Evolutionary conservation across 2,113 vertebrate species (phyloP).

Genomic region (Ancistrus triradiatus): DNA sequence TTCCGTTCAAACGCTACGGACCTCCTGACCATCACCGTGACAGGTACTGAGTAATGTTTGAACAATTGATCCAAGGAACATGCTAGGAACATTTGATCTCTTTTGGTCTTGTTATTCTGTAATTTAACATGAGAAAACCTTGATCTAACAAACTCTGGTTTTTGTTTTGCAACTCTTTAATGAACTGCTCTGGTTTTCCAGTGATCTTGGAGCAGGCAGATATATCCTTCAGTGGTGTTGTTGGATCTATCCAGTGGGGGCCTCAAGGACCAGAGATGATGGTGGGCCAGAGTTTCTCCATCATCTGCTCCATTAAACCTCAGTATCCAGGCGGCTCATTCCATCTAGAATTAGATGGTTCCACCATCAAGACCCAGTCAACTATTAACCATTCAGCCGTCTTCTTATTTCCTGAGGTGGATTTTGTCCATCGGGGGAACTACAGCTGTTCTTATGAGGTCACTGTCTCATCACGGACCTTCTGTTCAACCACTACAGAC

Average conservation of each 20-base stretch:
- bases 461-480: slow-evolving; percentile 14
- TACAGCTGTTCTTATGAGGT: slow-evolving; percentile 44
- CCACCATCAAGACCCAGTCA: slow-evolving; percentile 1
- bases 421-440: slow-evolving; percentile 31
- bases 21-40: background rate
- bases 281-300: slow-evolving; percentile 24
- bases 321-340: slow-evolving; percentile 16
- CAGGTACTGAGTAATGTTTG: background rate
- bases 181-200: background rate
- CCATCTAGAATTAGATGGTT: slow-evolving; percentile 16
- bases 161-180: no score
- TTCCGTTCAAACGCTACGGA: slow-evolving; percentile 11
- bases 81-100: no score
- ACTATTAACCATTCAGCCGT: slow-evolving; percentile 12
- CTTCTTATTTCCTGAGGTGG: slow-evolving; percentile 28
- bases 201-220: slow-evolving; percentile 22
- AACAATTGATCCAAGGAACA: no score
- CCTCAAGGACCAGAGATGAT: no score
- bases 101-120: no score
- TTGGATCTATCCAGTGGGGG: background rate
- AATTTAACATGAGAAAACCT: no score
- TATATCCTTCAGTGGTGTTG: slow-evolving; percentile 15
- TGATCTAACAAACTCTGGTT: no score
- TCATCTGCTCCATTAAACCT: slow-evolving; percentile 33
- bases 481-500: slow-evolving; percentile 3